Evolutionary conservation across 1,140 invertebrate species (phyloP), one percentile per base, ranked within the genome.

Genomic region (Leptinotarsa texana): DNA sequence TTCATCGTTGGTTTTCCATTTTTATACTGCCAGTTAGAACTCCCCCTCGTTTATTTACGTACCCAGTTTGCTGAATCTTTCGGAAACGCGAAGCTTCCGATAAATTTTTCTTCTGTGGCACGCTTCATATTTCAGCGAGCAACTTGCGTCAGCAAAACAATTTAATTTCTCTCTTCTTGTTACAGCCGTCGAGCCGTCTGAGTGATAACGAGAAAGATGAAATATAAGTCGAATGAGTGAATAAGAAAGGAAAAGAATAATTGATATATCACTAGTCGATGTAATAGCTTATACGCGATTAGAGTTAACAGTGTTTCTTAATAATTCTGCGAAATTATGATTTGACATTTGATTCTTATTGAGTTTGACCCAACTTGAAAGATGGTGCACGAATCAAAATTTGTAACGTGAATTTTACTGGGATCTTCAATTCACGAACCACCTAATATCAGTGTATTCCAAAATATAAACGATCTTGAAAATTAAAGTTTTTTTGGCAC

Each of bases 81-180:
- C 33, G 33, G 33, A 42, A 42, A 42, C 33, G 33, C 8, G 33
- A 42, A 42, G 33, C 51, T 17, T 18, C 51, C 51, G 51, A 57
- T 57, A 18, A 57, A 57, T 57, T 57, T 57, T 57, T 57, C 51
- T 57, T 57, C 33, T 42, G 33, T 42, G 33, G 33, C 63, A 63
- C 63, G 63, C 18, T 63, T 63, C 24, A 63, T 63, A 63, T 63
- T 63, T 24, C 65, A n/a, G 21, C 42, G 24, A 67, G 65, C 65
- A 42, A 67, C 65, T 71, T 18, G 51, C 51, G 51, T 57, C 51
- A 17, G 51, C 51, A 74, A 77, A 70, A 65, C 61, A 75, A 76
- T 69, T 74, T 76, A 77, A 68, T 75, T 69, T 67, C 33, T 63
- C 67, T 74, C 24, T 63, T 57, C 65, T 15, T 57, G 51, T 57